A percentile compares a stretch with the other conserved stretches of the same genome.
phyloP scores from a whole-genome alignment of 2,797 vertebrate genomes.

The Manis crassicaudata region DNA sequence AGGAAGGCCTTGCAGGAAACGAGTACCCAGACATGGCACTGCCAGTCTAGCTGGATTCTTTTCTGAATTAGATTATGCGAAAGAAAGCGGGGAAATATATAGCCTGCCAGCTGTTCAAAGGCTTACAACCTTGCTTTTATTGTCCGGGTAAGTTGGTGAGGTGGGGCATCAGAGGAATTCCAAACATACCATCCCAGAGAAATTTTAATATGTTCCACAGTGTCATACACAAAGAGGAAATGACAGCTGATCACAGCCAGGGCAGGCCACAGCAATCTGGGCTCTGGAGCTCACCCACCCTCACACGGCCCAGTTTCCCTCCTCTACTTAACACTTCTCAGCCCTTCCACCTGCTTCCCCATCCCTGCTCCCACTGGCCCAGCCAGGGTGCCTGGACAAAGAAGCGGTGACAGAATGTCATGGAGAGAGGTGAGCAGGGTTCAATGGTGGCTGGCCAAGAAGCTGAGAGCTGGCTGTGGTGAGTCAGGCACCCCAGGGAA shows the following conservation, averaged over 20 bases:
- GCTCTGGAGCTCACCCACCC: conserved; percentile 51
- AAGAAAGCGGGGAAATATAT: conserved; percentile 88
- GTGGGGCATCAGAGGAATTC: conserved; percentile 92
- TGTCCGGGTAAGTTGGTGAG: conserved; percentile 90
- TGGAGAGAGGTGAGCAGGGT: conserved; percentile 50
- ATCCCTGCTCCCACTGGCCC: not conserved
- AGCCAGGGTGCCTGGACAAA: not conserved
- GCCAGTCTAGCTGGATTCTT: conserved; percentile 83
- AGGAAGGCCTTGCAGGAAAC: conserved; percentile 65
- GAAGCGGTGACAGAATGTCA: not conserved
- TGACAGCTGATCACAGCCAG: conserved; percentile 90
- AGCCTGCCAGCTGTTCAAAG: conserved; percentile 90
- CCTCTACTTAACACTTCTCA: not conserved
- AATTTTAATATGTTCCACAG: conserved; percentile 91
- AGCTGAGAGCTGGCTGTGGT: conserved; percentile 49
- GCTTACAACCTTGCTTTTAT: conserved; percentile 92
- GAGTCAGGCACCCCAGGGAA: conserved; percentile 60
- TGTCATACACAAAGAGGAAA: conserved; percentile 91
- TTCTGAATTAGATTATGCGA: conserved; percentile 88
- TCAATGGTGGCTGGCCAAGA: conserved; percentile 61
- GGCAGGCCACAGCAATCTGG: conserved; percentile 73
- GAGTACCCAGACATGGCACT: conserved; percentile 82
- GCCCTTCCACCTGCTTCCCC: conserved; percentile 59
- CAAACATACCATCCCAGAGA: conserved; percentile 89
- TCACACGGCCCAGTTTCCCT: not conserved